Base-by-base conservation (phyloP, 2,797 vertebrate genomes). In the Danio choprae region DNA sequence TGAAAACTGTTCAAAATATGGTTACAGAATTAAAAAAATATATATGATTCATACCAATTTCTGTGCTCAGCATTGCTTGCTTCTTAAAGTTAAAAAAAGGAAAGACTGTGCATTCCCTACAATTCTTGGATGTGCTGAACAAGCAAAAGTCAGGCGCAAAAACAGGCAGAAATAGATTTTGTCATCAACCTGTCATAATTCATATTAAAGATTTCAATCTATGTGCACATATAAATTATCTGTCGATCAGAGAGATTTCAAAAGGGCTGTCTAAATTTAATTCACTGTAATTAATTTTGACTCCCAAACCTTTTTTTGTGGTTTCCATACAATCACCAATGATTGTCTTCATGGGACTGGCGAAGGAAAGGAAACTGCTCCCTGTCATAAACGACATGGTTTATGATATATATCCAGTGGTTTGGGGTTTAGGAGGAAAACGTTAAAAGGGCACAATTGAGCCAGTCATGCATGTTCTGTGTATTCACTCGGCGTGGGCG, bases 381-480 rank as follows among this genome's bases (percentile, higher is more conserved):
- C 13, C 44, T 73, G 51, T 29, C 18, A 3, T 41, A 65, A 65
- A 18, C 40, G n/a, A 44, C 40, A 22, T 44, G 29, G 1, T 40
- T 70, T 70, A 68, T 16, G 1, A 55, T 70, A 70, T 53, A 70
- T 70, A 70, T 70, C 50, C 48, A 40, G 16, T 9, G 8, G 58
- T 73, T 73, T 73, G 41, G 41, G 53, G 70, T 73, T 80, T 80
- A 62, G 70, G 43, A 77, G 84, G 86, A 86, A 82, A 89, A 87
- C 89, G 83, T 84, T 86, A 87, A 81, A 65, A 12, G 69, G 41
- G 86, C 84, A 93, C 91, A 94, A 92, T 93, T 90, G 91, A 87
- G 81, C 86, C 90, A 91, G 87, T 92, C 89, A 92, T 92, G 90
- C 92, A 91, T 90, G 88, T 90, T 89, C 87, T 73, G 41, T 51